phyloP scores from a whole-genome alignment of 2,113 vertebrate genomes.

The Marmota flaviventris region DNA sequence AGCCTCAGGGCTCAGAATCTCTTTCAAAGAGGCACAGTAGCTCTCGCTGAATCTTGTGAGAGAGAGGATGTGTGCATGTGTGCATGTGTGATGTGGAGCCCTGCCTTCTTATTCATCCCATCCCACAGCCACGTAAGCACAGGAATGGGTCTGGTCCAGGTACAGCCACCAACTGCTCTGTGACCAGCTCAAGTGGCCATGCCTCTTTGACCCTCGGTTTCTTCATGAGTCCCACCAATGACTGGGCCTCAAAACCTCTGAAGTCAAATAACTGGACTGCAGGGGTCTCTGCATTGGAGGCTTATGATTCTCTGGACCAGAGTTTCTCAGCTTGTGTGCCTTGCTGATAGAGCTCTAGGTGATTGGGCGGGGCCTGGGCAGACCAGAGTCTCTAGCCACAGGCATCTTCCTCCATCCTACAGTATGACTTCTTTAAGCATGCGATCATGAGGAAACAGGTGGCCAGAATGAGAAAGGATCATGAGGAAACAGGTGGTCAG shows the following conservation, averaged over 20 bases:
- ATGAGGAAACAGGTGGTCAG: not conserved
- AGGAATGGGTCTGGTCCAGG: not conserved
- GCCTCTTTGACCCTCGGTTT: not conserved
- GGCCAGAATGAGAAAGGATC: not conserved
- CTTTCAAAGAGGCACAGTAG: not conserved
- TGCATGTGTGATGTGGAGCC: fast-evolving
- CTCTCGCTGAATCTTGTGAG: not conserved
- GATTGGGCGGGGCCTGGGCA: not conserved
- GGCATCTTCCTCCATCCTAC: not conserved
- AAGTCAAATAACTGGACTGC: not conserved
- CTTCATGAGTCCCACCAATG: not conserved
- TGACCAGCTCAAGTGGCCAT: not conserved
- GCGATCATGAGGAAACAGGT: not conserved
- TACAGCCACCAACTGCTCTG: not conserved
- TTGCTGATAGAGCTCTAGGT: too few species aligned
- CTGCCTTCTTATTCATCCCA: not conserved
- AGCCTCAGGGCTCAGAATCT: not conserved
- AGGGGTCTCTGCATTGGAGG: not conserved
- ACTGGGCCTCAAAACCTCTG: not conserved
- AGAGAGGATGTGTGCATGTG: not conserved
- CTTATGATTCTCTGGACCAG: not conserved
- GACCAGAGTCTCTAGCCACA: not conserved
- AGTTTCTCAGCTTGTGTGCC: not conserved
- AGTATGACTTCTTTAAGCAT: not conserved
- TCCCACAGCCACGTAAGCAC: not conserved